These are phyloP conservation scores for Mesorhabditis spiculigera DNA, from an alignment of 2,888 invertebrate species.

Conservation along the genomic window DNA sequence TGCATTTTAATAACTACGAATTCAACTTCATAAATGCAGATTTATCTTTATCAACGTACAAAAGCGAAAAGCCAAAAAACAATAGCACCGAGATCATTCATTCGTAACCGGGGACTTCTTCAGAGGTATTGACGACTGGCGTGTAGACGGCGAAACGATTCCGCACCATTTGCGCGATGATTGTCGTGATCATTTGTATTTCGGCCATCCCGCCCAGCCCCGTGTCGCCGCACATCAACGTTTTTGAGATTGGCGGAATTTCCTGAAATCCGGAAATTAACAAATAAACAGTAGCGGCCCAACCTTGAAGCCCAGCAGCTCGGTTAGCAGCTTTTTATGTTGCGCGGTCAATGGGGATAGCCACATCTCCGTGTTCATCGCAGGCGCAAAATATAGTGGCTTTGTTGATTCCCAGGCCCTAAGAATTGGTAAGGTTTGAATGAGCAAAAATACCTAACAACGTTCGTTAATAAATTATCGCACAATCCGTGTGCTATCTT, in stretches of 20 bases:
- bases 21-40: too few relatives aligned
- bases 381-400: slow-evolving; percentile 87
- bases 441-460: slow-evolving; percentile 18
- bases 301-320: slow-evolving; percentile 70
- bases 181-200: slow-evolving; percentile 45
- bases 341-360: slow-evolving; percentile 70
- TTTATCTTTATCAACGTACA: too few relatives aligned
- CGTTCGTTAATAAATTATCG: slow-evolving; percentile 77
- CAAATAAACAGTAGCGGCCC: neutral
- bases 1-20: too few relatives aligned
- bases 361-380: slow-evolving; percentile 94
- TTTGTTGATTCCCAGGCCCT: slow-evolving; percentile 80
- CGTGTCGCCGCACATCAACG: slow-evolving; percentile 85
- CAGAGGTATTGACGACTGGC: neutral
- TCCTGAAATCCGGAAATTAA: slow-evolving; percentile 61
- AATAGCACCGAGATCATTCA: too few relatives aligned
- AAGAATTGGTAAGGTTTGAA: neutral
- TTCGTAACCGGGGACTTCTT: too few relatives aligned
- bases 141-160: slow-evolving; percentile 41
- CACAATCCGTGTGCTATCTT: slow-evolving; percentile 83
- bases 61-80: too few relatives aligned
- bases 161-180: slow-evolving; percentile 42
- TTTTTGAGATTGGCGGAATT: slow-evolving; percentile 77
- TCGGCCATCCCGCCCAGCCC: slow-evolving; percentile 90
- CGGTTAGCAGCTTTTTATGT: slow-evolving; percentile 70